A percentile compares a stretch with the other conserved stretches of the same genome.
Conservation (phyloP, 2,888 invertebrate genomes). For the Zygaena filipendulae region DNA sequence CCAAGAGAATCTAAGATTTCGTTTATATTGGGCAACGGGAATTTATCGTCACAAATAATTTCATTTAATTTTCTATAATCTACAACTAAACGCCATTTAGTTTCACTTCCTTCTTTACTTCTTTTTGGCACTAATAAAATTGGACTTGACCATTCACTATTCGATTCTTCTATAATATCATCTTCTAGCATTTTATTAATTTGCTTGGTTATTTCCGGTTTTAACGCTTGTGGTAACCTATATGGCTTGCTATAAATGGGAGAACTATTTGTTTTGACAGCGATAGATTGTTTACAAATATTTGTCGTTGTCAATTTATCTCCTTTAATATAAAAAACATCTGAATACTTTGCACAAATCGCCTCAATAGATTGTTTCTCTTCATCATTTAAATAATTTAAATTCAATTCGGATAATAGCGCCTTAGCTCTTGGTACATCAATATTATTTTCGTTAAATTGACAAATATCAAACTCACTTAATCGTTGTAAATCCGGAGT, state of each 20-base stretch:
- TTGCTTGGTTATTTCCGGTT: slow-evolving; percentile 7
- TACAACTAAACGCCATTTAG: slow-evolving; percentile 9
- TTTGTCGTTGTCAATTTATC: slow-evolving; percentile 8
- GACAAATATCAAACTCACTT: too few species aligned
- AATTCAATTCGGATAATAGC: slow-evolving; percentile 1
- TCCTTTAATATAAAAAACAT: slow-evolving; percentile 10
- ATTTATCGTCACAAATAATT: slow-evolving; percentile 8
- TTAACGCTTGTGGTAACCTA: slow-evolving; percentile 4
- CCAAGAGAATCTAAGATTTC: slow-evolving; percentile 17
- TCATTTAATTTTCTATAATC: slow-evolving; percentile 10
- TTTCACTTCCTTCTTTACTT: slow-evolving; percentile 2
- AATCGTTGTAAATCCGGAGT: too few species aligned
- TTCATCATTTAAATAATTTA: slow-evolving; percentile 2
- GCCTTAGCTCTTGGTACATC: background rate
- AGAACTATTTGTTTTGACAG: too few species aligned
- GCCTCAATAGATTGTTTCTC: slow-evolving; percentile 5
- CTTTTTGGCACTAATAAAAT: slow-evolving; percentile 8
- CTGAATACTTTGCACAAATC: slow-evolving; percentile 11
- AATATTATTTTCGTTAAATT: too few species aligned
- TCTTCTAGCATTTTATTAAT: slow-evolving; percentile 9
- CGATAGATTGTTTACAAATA: slow-evolving; percentile 4
- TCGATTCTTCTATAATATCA: slow-evolving; percentile 7
- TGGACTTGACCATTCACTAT: slow-evolving; percentile 8
- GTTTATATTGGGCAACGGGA: slow-evolving; percentile 15
- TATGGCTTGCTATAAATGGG: slow-evolving; percentile 9